These are phyloP conservation scores for Nesoenas mayeri DNA, from an alignment of 2,113 vertebrate species.

Conservation along the genomic window DNA sequence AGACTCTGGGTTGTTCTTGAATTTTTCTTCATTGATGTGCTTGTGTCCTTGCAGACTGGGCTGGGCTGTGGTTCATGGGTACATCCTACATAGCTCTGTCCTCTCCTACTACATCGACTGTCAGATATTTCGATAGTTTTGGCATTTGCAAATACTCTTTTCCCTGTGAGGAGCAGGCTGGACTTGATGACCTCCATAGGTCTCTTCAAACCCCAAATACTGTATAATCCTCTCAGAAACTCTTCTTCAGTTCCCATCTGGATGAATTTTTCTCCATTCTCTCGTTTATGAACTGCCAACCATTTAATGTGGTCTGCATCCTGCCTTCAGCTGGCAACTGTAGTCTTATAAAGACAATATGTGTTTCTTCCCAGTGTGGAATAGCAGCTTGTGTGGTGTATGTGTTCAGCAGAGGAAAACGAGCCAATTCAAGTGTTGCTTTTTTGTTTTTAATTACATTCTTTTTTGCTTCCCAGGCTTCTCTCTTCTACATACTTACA, in stretches of 20 bases:
- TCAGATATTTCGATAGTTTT: not conserved
- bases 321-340: constrained; percentile 41
- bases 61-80: not conserved
- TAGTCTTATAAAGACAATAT: constrained; percentile 49
- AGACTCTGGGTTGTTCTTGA: not conserved
- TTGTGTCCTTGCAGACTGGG: not conserved
- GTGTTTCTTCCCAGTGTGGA: constrained; percentile 25
- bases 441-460: constrained; percentile 71
- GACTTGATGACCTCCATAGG: not conserved
- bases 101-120: not conserved
- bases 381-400: constrained; percentile 56
- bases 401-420: constrained; percentile 27
- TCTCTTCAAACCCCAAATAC: not conserved
- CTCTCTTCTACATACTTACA: constrained; percentile 42
- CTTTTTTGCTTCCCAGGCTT: constrained; percentile 65
- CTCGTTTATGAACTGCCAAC: constrained; percentile 33
- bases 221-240: not conserved
- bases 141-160: not conserved
- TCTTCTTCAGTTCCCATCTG: constrained; percentile 15
- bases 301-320: constrained; percentile 59
- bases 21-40: not conserved
- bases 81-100: not conserved
- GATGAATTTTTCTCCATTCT: constrained; percentile 13
- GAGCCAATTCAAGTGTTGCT: constrained; percentile 57
- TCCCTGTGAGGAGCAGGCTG: not conserved